Base-by-base conservation (phyloP, 2,888 invertebrate genomes). In the Drosophila kanekoi region DNA sequence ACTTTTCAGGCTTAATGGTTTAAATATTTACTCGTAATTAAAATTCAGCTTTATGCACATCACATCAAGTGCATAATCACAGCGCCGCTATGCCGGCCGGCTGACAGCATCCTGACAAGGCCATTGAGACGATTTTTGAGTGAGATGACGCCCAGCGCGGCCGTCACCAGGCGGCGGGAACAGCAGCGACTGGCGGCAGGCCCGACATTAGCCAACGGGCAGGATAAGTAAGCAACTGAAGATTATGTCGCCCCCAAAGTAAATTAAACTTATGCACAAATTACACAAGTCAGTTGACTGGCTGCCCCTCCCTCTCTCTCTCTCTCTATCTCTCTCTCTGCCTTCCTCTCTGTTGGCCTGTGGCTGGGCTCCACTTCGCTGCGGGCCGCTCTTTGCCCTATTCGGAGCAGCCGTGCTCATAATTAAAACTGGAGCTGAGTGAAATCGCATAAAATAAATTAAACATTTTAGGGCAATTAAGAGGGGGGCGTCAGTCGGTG, bases 361-460 rank as follows among this genome's bases (percentile, higher is more conserved):
- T 14, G 35, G 53, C 68, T 59, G 59, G n/a, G 52, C 63, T 59
- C 41, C 59, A 32, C 37, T 45, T 14, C 52, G 33, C 18, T 6
- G 11, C 11, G 18, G 58, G 28, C 47, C 11, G 23, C 40, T 14
- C n/a, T 35, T 18, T 44, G 47, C 23, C 45, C 38, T 44, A 57
- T 44, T 58, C 47, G 20, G 20, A 57, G 32, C 20, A 37, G 44
- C 61, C 60, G 45, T 47, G 79, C 78, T 78, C 87, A 87, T 87
- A 87, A 87, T 87, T 89, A 87, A 87, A 87, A 87, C 87, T 79
- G 79, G 79, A 59, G 80, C 86, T 87, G 89, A 85, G 85, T 83
- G 85, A 87, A 87, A 87, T 87, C 86, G 85, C 87, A 87, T 87
- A 87, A 89, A 87, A 89, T 87, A 89, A 87, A 87, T 87, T 87